These are phyloP conservation scores for Muscina levida DNA, from an alignment of 2,888 invertebrate species.

Conservation along the genomic window DNA sequence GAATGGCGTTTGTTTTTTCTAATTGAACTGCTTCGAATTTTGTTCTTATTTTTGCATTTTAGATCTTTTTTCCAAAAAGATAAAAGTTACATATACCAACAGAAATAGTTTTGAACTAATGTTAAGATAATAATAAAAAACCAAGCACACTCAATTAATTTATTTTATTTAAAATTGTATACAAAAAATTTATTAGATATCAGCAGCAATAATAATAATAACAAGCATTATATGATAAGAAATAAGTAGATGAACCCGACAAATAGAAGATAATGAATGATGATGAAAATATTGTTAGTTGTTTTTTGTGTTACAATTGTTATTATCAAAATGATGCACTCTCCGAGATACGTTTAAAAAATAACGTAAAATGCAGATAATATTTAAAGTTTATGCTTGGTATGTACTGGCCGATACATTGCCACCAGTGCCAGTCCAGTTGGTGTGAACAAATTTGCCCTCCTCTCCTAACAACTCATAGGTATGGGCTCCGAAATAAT, in stretches of 20 bases:
- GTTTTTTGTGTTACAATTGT: too few species aligned
- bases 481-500: constrained; percentile 99
- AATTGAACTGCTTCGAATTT: constrained; percentile 31
- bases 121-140: constrained; percentile 27
- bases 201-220: too few species aligned
- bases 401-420: constrained; percentile 97
- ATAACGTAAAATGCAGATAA: constrained; percentile 10
- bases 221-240: neutral
- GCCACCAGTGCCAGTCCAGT: constrained; percentile 99
- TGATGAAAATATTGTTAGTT: too few species aligned
- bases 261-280: neutral
- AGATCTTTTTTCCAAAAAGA: neutral
- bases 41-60: constrained; percentile 47
- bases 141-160: constrained; percentile 19
- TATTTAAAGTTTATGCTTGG: constrained; percentile 82
- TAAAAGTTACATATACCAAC: constrained; percentile 2
- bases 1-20: neutral
- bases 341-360: neutral
- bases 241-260: constrained; percentile 3
- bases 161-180: constrained; percentile 19
- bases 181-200: constrained; percentile 1
- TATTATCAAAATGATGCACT: too few species aligned
- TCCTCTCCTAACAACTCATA: constrained; percentile 94
- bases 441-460: constrained; percentile 96
- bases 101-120: constrained; percentile 15